phyloP scores from a whole-genome alignment of 2,888 invertebrate genomes.

The Erpobdella octoculata region DNA sequence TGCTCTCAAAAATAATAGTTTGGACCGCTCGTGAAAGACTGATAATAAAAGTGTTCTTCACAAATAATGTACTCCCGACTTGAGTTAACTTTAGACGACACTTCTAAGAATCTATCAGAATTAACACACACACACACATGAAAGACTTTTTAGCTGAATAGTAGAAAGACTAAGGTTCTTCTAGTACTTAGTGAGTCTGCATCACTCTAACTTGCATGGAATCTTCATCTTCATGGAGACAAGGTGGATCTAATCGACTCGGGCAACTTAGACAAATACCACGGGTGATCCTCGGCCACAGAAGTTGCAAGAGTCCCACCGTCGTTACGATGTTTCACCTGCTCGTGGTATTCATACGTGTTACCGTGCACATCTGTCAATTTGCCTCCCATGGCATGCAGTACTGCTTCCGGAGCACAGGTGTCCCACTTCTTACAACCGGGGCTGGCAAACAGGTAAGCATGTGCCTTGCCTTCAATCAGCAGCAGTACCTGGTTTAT shows the following conservation, averaged over 20 bases:
- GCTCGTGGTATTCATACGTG: constrained; percentile 56
- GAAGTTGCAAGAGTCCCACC: constrained; percentile 80
- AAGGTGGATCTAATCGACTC: constrained; percentile 3
- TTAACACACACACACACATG: too few species aligned
- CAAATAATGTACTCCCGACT: too few species aligned
- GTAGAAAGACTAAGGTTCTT: too few species aligned
- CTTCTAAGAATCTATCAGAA: too few species aligned
- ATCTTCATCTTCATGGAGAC: too few species aligned
- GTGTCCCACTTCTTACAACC: constrained; percentile 99
- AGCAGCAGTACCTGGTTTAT: constrained; percentile 67
- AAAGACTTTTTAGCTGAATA: too few species aligned
- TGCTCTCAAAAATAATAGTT: too few species aligned
- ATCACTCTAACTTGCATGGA: too few species aligned
- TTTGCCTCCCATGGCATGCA: constrained; percentile 76
- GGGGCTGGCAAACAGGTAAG: constrained; percentile 88
- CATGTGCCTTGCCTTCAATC: constrained; percentile 87
- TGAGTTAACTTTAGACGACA: too few species aligned
- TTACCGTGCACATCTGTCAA: constrained; percentile 73
- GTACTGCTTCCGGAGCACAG: constrained; percentile 90
- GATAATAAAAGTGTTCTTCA: too few species aligned
- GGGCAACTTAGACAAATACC: constrained; percentile 24
- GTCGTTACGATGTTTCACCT: constrained; percentile 59
- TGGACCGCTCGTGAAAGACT: too few species aligned
- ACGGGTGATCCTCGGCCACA: constrained; percentile 8
- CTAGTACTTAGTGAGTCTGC: too few species aligned